Evolutionary conservation across 2,888 invertebrate species (phyloP).

Genomic region (Cryptops parisi): DNA sequence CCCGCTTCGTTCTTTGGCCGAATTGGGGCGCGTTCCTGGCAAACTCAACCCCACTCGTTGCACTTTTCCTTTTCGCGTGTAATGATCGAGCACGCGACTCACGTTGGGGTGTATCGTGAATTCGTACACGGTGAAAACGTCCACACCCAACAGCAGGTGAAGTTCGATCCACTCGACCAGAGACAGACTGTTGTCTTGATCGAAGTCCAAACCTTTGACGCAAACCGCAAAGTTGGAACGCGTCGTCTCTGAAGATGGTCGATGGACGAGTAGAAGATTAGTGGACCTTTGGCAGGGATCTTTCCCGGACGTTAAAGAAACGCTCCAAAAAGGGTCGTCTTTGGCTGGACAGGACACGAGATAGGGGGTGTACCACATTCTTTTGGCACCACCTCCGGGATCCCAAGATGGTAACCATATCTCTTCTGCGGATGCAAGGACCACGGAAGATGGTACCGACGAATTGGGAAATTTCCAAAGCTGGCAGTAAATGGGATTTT

Average conservation of each 20-base stretch:
- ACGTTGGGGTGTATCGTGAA: constrained; percentile 43
- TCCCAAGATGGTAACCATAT: constrained; percentile 53
- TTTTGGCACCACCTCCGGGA: constrained; percentile 20
- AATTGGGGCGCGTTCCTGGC: constrained; percentile 38
- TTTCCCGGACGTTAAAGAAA: not conserved
- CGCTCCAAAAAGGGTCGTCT: not conserved
- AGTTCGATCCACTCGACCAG: constrained; percentile 58
- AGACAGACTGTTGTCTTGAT: constrained; percentile 44
- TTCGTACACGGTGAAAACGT: constrained; percentile 49
- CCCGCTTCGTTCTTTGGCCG: constrained; percentile 29
- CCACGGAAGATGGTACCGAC: constrained; percentile 2
- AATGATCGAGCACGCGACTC: constrained; percentile 41
- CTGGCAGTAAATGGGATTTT: constrained; percentile 40
- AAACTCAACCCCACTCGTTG: constrained; percentile 41
- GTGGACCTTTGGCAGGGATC: not conserved
- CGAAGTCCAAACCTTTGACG: constrained; percentile 54
- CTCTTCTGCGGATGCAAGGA: constrained; percentile 25
- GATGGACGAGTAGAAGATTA: not conserved
- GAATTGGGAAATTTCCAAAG: constrained; percentile 31
- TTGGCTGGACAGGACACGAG: constrained; percentile 44
- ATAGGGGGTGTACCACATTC: constrained; percentile 40
- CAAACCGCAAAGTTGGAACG: constrained; percentile 47
- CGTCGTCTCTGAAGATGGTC: not conserved
- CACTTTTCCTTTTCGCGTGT: constrained; percentile 38
- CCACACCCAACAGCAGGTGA: constrained; percentile 50